A percentile compares a stretch with the other conserved stretches of the same genome.
Evolutionary conservation across 2,888 invertebrate genomes (phyloP).

Genomic region (Brachyptera risi): DNA sequence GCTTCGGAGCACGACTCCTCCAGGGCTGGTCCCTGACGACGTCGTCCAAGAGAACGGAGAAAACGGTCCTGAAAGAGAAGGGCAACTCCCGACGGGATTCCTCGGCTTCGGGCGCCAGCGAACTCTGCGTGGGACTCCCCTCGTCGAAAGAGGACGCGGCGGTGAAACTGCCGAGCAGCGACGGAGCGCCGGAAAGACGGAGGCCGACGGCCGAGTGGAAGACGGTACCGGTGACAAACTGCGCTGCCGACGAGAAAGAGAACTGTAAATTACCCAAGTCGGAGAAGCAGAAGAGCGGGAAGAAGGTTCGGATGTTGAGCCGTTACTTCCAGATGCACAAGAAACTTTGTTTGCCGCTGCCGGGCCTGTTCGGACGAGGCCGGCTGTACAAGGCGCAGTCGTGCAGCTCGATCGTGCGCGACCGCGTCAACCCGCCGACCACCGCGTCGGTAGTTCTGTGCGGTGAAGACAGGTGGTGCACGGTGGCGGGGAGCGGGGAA

Average conservation of each 20-base stretch:
- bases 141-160: too few relatives aligned
- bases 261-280: conserved; percentile 32
- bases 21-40: conserved; percentile 45
- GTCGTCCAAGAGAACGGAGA: neutral
- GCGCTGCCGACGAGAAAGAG: too few relatives aligned
- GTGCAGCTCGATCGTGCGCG: conserved; percentile 57
- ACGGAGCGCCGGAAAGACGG: neutral
- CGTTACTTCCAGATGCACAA: conserved; percentile 66
- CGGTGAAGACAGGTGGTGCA: conserved; percentile 43
- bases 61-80: too few relatives aligned
- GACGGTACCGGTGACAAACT: too few relatives aligned
- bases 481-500: too few relatives aligned
- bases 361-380: conserved; percentile 52
- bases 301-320: conserved; percentile 57
- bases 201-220: too few relatives aligned
- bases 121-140: neutral
- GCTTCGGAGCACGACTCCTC: conserved; percentile 51
- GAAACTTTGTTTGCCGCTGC: conserved; percentile 58
- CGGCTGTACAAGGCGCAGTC: conserved; percentile 59
- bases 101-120: neutral
- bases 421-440: conserved; percentile 47
- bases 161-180: neutral
- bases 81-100: neutral
- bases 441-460: conserved; percentile 42
- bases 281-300: conserved; percentile 41